Evolutionary conservation across 2,113 vertebrate genomes (phyloP), one percentile per base, ranked within the genome.

Genomic region (Corvus moneduloides): DNA sequence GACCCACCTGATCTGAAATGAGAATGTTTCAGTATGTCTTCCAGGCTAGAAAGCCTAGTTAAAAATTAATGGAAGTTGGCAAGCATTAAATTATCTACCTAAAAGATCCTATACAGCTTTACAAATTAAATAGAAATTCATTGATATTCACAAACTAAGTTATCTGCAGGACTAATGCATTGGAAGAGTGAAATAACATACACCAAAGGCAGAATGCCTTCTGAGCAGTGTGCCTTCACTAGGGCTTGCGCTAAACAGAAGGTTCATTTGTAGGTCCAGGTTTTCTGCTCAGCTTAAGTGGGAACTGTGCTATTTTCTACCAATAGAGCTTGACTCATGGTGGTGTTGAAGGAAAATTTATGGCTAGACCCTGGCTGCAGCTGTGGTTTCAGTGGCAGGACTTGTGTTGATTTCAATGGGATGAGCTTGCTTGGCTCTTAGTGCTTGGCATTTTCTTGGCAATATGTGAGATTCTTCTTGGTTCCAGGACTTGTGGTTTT

Each of bases 41-140:
- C 92, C 87, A 87, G 89, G 67, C 91, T 61, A 87, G 79, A 87
- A 69, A 75, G 89, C 87, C 73, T 87, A 91, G 76, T 78, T 94
- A 72, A 88, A 93, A 94, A 91, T 80, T 91, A 94, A 94, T 96
- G 74, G 49, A 85, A 96, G 63, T 72, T 95, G 91, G 89, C 96
- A 97, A 91, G 94, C 89, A 89, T 95, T 90, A 94, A 97, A 97
- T 95, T 93, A 87, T 89, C 86, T 92, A 54, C 80, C 78, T 94
- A 86, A 84, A 87, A 92, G 76, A 93, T 59, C 58, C 67, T 74
- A 68, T 79, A 77, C 37, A 51, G 58, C 74, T 89, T 80, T 75
- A 78, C 68, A 49, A 94, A 87, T 91, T 87, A 88, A 97, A 75
- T 26, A 91, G 86, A 90, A 85, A 76, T 87, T 20, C 55, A 78